Conservation (phyloP, 2,113 vertebrate species). For the Macroglossus sobrinus region DNA sequence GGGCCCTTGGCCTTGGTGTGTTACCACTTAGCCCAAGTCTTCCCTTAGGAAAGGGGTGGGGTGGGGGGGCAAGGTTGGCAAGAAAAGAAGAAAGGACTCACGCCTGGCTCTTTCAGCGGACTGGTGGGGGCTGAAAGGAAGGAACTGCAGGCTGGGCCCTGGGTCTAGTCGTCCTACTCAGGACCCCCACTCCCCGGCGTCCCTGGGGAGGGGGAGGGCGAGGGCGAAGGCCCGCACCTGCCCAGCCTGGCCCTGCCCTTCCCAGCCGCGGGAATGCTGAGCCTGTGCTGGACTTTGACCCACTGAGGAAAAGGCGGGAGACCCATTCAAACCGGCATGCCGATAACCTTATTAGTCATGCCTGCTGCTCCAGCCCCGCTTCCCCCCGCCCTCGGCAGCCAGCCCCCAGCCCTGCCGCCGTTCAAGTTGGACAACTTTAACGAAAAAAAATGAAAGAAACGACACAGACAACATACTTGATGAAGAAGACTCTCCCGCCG, state of each 20-base stretch:
- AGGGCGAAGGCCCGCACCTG: not conserved
- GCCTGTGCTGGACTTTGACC: constrained; percentile 65
- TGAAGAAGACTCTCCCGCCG: constrained; percentile 84
- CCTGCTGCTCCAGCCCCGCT: not conserved
- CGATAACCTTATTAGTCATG: constrained; percentile 56
- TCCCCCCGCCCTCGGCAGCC: not conserved
- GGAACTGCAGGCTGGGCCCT: not conserved
- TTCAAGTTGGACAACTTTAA: constrained; percentile 43
- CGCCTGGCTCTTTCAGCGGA: not conserved
- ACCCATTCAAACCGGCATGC: constrained; percentile 46
- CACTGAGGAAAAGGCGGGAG: constrained; percentile 67
- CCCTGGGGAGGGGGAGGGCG: not conserved
- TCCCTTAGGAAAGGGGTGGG: not conserved
- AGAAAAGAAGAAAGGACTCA: not conserved
- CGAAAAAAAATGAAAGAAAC: no score
- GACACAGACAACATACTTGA: constrained; percentile 78
- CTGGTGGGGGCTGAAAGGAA: not conserved
- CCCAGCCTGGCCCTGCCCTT: not conserved
- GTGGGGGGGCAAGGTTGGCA: no score
- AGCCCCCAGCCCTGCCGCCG: not conserved
- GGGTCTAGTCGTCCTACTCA: not conserved
- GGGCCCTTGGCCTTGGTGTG: not conserved
- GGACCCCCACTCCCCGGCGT: fast-evolving
- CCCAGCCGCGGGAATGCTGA: not conserved
- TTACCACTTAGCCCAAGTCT: not conserved